A percentile compares a stretch with the other conserved stretches of the same genome.
phyloP scores from a whole-genome alignment of 2,888 invertebrate genomes.

The Conchocele bisecta region DNA sequence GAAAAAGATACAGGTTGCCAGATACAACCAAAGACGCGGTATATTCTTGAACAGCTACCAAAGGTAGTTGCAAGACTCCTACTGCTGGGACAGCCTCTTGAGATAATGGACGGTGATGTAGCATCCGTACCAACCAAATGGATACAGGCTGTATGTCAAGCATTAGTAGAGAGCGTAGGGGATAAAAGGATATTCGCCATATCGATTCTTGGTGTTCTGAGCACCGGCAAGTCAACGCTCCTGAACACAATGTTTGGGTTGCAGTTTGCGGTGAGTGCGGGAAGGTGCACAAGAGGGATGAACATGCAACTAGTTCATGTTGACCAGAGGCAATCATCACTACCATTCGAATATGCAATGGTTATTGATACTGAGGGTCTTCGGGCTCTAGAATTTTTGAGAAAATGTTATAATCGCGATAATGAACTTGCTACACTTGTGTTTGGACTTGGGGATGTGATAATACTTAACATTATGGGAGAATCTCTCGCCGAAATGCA shows the following conservation, averaged over 20 bases:
- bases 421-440: slow-evolving; percentile 45
- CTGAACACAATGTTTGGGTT: slow-evolving; percentile 51
- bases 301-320: slow-evolving; percentile 27
- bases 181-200: slow-evolving; percentile 14
- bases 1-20: rapidly evolving
- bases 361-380: slow-evolving; percentile 49
- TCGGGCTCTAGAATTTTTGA: slow-evolving; percentile 28
- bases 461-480: slow-evolving; percentile 37
- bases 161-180: background rate
- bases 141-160: slow-evolving; percentile 19
- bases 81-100: slow-evolving; percentile 27
- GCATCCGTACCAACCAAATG: slow-evolving; percentile 20
- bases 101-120: slow-evolving; percentile 44
- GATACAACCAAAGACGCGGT: background rate
- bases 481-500: slow-evolving; percentile 36
- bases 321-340: no score
- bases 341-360: no score
- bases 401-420: slow-evolving; percentile 10
- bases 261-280: slow-evolving; percentile 40
- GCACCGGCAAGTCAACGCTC: slow-evolving; percentile 51
- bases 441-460: slow-evolving; percentile 37
- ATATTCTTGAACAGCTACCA: background rate
- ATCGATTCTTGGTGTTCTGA: slow-evolving; percentile 44
- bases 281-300: slow-evolving; percentile 51
- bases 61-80: slow-evolving; percentile 14